Evolutionary conservation across 2,888 invertebrate genomes (phyloP), one percentile per base, ranked within the genome.

Genomic region (Drosophila stalkeri): DNA sequence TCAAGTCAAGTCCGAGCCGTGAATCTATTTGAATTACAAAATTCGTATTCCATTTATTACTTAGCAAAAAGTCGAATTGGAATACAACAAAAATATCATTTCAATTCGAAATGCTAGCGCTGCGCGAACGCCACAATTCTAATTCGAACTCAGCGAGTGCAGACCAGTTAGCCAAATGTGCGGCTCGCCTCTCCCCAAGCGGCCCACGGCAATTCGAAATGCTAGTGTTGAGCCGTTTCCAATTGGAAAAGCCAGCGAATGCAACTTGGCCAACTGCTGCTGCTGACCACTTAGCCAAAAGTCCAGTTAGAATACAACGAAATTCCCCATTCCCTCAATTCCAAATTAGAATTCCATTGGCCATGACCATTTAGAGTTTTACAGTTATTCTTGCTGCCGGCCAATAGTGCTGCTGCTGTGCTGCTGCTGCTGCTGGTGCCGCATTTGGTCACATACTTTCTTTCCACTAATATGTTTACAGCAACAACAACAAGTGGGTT

Each of bases 381-480:
- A 44, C 65, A 35, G 64, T 55, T 49, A 41, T 65, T 44, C 52
- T 64, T 37, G 11, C 44, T 44, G 37, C 23, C 18, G 23, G 44
- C 63, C 61, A 23, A 27, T 23, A 39, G 55, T 7, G 27, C 33
- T 44, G 49, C 43, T 37, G 31, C 18, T 23, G 16, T 16, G 39
- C 39, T 14, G 37, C 14, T 14, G 14, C 5, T 14, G 37, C 14
- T 14, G 37, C 14, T 16, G 39, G 47, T 18, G 46, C 41, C 75
- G 39, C 55, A 69, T 75, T 82, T 79, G 83, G 89, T 71, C 75
- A 74, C 72, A 79, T 70, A 86, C 86, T 88, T 86, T 86, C 86
- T 82, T 88, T 81, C 85, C 77, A 76, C 72, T 78, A 76, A 75
- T 76, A 85, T 64, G 77, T 67, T 47, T 52, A 62, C 72, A 55